phyloP scores from a whole-genome alignment of 2,113 vertebrate species.

The Xiphophorus maculatus region DNA sequence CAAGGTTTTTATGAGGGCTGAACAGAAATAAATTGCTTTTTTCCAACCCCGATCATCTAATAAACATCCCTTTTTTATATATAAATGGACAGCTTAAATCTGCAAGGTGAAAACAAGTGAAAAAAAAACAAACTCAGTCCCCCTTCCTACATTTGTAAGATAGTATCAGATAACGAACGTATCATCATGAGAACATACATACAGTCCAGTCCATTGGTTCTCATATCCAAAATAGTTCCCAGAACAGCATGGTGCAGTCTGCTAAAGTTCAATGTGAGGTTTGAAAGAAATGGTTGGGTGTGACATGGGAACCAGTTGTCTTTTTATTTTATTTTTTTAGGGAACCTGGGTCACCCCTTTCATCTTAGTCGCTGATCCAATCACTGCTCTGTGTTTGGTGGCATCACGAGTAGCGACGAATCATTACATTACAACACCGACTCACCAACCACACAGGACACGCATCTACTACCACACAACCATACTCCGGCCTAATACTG shows the following conservation, averaged over 20 bases:
- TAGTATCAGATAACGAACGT: constrained; percentile 34
- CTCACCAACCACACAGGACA: constrained; percentile 66
- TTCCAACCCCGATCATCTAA: constrained; percentile 46
- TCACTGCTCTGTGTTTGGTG: constrained; percentile 57
- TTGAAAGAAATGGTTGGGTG: constrained; percentile 34
- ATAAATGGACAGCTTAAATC: constrained; percentile 25
- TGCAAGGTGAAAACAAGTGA: constrained; percentile 24
- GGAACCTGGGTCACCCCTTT: constrained; percentile 78
- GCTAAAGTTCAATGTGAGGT: constrained; percentile 43
- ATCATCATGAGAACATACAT: constrained; percentile 52
- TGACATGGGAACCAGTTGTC: constrained; percentile 45
- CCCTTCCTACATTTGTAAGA: constrained; percentile 34
- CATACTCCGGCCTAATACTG: constrained; percentile 77
- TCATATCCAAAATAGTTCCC: constrained; percentile 52
- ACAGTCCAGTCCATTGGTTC: constrained; percentile 52
- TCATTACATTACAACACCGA: constrained; percentile 64
- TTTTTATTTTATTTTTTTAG: constrained; percentile 18
- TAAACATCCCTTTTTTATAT: constrained; percentile 17
- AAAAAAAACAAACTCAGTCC: not conserved
- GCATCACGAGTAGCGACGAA: constrained; percentile 57
- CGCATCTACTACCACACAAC: constrained; percentile 78
- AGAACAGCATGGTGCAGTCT: constrained; percentile 42
- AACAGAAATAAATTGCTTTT: constrained; percentile 30
- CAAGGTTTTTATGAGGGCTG: constrained; percentile 24
- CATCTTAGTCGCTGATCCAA: constrained; percentile 45